These are phyloP conservation scores for Denticeps clupeoides DNA, from an alignment of 2,797 vertebrate species.

Conservation along the genomic window DNA sequence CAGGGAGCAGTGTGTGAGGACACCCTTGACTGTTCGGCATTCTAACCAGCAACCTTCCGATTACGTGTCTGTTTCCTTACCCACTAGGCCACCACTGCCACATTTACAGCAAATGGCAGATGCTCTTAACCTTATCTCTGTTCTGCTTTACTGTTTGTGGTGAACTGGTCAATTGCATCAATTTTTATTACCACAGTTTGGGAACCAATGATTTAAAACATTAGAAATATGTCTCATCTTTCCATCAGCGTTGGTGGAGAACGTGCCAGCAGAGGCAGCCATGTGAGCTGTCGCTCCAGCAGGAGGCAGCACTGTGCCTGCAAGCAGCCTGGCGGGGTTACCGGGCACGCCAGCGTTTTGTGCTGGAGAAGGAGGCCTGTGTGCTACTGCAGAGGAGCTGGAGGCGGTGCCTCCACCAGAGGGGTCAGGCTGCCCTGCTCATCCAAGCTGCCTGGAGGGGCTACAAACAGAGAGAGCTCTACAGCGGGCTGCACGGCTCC, in stretches of 20 bases:
- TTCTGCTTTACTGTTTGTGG: too few species aligned
- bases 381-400: slow-evolving; percentile 75
- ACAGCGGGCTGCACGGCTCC: slow-evolving; percentile 43
- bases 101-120: too few species aligned
- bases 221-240: too few species aligned
- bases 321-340: slow-evolving; percentile 80
- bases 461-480: slow-evolving; percentile 51
- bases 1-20: too few species aligned
- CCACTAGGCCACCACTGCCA: too few species aligned
- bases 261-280: slow-evolving; percentile 44
- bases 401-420: slow-evolving; percentile 49
- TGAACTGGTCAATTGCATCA: too few species aligned
- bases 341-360: slow-evolving; percentile 57
- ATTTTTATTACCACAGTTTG: too few species aligned
- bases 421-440: slow-evolving; percentile 57
- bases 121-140: too few species aligned
- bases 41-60: too few species aligned
- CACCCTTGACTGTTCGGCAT: too few species aligned
- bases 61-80: too few species aligned
- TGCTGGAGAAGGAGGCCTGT: slow-evolving; percentile 63
- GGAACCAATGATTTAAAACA: too few species aligned
- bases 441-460: slow-evolving; percentile 82
- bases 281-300: slow-evolving; percentile 39
- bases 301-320: slow-evolving; percentile 63
- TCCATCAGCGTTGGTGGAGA: slow-evolving; percentile 83